Base-by-base conservation (phyloP, 2,113 vertebrate species). In the Suncus etruscus region DNA sequence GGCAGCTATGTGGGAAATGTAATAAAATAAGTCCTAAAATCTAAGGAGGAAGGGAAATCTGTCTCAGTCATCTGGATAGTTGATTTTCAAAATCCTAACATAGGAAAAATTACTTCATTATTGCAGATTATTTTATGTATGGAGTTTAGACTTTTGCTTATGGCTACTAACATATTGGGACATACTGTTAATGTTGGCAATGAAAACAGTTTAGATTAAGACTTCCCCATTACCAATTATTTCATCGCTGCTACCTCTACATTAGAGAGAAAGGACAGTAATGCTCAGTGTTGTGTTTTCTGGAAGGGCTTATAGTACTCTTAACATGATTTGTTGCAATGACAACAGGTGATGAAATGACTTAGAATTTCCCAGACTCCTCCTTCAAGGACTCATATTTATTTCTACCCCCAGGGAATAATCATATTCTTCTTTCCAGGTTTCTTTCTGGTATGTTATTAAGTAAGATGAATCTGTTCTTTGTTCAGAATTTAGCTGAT, bases 21-120 rank as follows among this genome's bases (percentile, higher is more conserved):
- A 89, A 54, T 39, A 68, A 90, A 82, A 92, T 47, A 87, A 76
- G 93, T 80, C 81, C 32, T 87, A 78, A 3, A 54, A 84, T 69
- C 2, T 14, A 80, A 80, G n/a, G 20, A 61, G 3, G 18, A 6
- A 61, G 16, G 5, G 20, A 88, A 86, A 58, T 11, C 72, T 79
- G 20, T 72, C 20, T 83, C 11, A 15, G 32, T 72, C 48, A 86
- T 68, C 27, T 51, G 9, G 14, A n/a, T 82, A 73, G 63, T 93
- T 61, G 14, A 51, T 91, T 91, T 83, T 20, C 11, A 75, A 76
- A 76, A 54, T 16, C 27, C 11, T 93, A 51, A 69, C 39, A 75
- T 70, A 65, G 1, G 87, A 58, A 25, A 12, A 79, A 91, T 87
- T 93, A 9, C 45, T 69, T 91, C 15, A 79, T 50, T 76, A 50